phyloP scores from a whole-genome alignment of 2,797 vertebrate genomes.

The Premnoplex brunnescens region DNA sequence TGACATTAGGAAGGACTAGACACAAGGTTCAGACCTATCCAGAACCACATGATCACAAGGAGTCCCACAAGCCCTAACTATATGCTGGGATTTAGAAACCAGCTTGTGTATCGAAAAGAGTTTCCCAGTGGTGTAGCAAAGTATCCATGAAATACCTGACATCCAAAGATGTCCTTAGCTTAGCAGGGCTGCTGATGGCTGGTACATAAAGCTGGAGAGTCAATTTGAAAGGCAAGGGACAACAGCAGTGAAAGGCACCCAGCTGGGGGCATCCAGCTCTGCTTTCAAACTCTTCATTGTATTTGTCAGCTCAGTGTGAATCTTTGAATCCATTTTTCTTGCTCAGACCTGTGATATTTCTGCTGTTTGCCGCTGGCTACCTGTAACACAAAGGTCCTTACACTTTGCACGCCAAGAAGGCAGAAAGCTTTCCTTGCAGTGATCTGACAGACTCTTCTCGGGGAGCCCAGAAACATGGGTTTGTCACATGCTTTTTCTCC shows the following conservation, averaged over 20 bases:
- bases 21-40: background rate
- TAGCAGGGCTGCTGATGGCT: background rate
- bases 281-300: background rate
- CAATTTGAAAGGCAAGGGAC: background rate
- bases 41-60: rapidly evolving
- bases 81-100: background rate
- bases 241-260: background rate
- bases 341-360: background rate
- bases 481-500: background rate
- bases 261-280: background rate
- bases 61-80: background rate
- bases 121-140: background rate
- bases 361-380: background rate
- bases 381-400: background rate
- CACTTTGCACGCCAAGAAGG: background rate
- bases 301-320: background rate
- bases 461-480: background rate
- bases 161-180: background rate
- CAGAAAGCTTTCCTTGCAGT: background rate
- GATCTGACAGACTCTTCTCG: background rate
- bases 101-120: background rate
- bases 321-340: background rate
- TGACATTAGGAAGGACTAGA: background rate
- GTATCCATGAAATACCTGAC: background rate
- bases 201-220: background rate